phyloP scores from a whole-genome alignment of 2,888 invertebrate species.

The Horisme vitalbata region DNA sequence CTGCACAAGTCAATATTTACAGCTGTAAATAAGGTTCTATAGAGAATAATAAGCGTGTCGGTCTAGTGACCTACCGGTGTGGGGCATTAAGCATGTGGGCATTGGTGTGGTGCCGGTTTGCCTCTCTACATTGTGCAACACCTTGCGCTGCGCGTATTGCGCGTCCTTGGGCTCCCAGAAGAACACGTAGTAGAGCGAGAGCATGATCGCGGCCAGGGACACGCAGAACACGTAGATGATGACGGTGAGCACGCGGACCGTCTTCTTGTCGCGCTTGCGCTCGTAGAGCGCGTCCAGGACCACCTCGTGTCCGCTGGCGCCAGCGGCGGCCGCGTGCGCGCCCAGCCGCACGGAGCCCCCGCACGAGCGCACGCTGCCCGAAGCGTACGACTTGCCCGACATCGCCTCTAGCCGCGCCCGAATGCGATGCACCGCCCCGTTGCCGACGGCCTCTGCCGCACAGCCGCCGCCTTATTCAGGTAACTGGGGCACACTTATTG shows the following conservation, averaged over 20 bases:
- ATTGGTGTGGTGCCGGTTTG: conserved; percentile 79
- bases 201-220: conserved; percentile 95
- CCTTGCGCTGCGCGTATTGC: conserved; percentile 78
- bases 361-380: conserved; percentile 80
- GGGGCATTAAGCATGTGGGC: conserved; percentile 81
- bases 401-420: conserved; percentile 52
- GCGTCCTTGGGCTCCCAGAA: conserved; percentile 93
- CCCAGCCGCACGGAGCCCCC: conserved; percentile 70
- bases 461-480: conserved; percentile 52
- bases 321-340: conserved; percentile 10
- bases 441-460: conserved; percentile 38
- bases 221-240: conserved; percentile 97
- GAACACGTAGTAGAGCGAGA: conserved; percentile 96
- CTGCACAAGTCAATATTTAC: conserved; percentile 32
- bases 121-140: conserved; percentile 76
- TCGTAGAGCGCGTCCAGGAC: conserved; percentile 90
- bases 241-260: conserved; percentile 95
- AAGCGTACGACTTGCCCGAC: conserved; percentile 82
- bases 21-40: conserved; percentile 31
- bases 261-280: conserved; percentile 93
- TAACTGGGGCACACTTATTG: conserved; percentile 78
- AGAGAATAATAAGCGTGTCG: conserved; percentile 57
- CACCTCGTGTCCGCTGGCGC: conserved; percentile 77
- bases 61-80: conserved; percentile 78
- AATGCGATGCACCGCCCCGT: conserved; percentile 51